Base-by-base conservation (phyloP, 2,113 vertebrate species). In the Bos javanicus region DNA sequence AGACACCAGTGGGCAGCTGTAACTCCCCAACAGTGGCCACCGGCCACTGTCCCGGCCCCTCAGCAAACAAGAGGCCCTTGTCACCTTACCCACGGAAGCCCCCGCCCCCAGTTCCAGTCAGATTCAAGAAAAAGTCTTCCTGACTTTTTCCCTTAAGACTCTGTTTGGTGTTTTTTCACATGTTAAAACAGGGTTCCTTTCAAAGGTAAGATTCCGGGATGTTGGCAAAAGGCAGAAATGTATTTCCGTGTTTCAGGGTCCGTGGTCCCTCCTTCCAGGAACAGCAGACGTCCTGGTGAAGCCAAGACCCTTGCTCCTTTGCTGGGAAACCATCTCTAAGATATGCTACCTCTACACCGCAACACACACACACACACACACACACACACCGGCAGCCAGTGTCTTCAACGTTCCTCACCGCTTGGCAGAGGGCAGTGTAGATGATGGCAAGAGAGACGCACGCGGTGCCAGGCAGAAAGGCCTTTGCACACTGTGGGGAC, bases 401-500 rank as follows among this genome's bases (percentile, higher is more conserved):
- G 16, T 6, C 81, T 17, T 12, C 48, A 33, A 0, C 78, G 2
- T 15, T 26, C 5, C 80, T 46, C 36, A 17, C 21, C 0, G 16
- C 52, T 57, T 33, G 25, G 87, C 39, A 5, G 16, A 50, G 26
- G 46, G 30, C 62, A 54, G 33, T 2, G 16, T 3, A 28, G 36
- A 57, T 12, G 19, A 71, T 6, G 52, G 62, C 43, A 3, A 67
- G 82, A 59, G 39, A 80, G 97, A 28, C 39, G 12, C 59, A 1
- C 0, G 5, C n/a, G 1, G 96, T 94, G 95, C 97, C 97, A 95
- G 97, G 97, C 97, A 11, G 71, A 80, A 91, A 91, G 64, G 28
- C 16, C 19, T n/a, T 4, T 2, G 59, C 39, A 16, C 33, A 19
- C 39, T 14, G 16, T 23, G 3, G 11, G 87, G 95, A n/a, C 8